Conservation (phyloP, 1,140 invertebrate genomes). For the Antheraea pernyi region DNA sequence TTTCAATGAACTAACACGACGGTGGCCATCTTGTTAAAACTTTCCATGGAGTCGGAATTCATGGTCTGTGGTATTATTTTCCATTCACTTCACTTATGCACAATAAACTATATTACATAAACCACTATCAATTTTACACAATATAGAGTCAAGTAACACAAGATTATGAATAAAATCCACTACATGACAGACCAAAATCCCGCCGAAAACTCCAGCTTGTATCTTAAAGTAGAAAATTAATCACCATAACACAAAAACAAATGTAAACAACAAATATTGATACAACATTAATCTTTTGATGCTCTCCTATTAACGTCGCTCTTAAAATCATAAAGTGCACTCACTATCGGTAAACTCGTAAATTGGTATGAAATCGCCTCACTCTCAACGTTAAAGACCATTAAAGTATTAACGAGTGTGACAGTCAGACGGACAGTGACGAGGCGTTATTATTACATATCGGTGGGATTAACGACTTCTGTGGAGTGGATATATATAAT, state of each 20-base stretch:
- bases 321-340: not conserved
- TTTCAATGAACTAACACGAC: too few species aligned
- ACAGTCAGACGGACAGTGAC: conserved; percentile 34
- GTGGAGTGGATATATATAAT: conserved; percentile 12
- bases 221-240: not conserved
- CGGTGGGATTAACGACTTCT: conserved; percentile 10
- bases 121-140: too few species aligned
- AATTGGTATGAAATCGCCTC: conserved; percentile 39
- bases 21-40: too few species aligned
- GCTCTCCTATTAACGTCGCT: not conserved
- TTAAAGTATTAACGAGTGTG: conserved; percentile 41
- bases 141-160: too few species aligned
- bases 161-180: too few species aligned
- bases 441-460: conserved; percentile 22
- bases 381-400: conserved; percentile 32
- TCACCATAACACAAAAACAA: not conserved
- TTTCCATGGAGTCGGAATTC: too few species aligned
- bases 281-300: not conserved
- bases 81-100: too few species aligned
- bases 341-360: conserved; percentile 30
- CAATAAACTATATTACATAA: too few species aligned
- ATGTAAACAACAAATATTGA: not conserved
- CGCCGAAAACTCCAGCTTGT: too few species aligned
- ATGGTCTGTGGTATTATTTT: too few species aligned
- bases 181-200: too few species aligned